Evolutionary conservation across 2,888 invertebrate species (phyloP).

Genomic region (Oxystoma pomonae): DNA sequence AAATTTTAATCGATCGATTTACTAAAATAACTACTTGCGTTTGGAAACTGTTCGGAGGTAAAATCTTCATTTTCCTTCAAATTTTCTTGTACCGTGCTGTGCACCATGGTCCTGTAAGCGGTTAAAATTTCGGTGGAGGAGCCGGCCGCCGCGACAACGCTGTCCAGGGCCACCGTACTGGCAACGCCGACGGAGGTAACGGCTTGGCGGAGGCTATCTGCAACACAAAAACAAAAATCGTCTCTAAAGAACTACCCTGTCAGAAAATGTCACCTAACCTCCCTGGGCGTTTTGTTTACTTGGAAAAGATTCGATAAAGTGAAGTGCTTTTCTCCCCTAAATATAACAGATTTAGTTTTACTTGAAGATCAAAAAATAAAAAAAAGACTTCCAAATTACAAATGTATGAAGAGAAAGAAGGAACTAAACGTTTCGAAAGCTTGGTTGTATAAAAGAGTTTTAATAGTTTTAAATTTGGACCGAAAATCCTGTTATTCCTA

Average conservation of each 20-base stretch:
- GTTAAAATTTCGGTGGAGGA: conserved; percentile 50
- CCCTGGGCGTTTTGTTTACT: too few species aligned
- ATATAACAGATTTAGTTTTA: too few species aligned
- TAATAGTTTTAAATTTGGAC: too few species aligned
- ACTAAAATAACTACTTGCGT: conserved; percentile 43
- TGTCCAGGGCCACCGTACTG: conserved; percentile 47
- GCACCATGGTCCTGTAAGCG: conserved; percentile 53
- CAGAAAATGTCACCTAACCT: neutral
- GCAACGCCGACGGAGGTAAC: conserved; percentile 52
- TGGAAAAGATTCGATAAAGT: too few species aligned
- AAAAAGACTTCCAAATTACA: too few species aligned
- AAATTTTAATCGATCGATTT: neutral
- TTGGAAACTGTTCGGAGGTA: conserved; percentile 45
- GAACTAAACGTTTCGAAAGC: too few species aligned
- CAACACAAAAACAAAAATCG: conserved; percentile 12
- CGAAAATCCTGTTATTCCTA: too few species aligned
- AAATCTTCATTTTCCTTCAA: conserved; percentile 50
- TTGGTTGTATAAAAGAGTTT: too few species aligned
- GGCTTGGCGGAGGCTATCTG: conserved; percentile 47
- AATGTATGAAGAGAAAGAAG: too few species aligned
- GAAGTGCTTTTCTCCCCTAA: too few species aligned
- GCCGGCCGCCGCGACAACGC: conserved; percentile 50
- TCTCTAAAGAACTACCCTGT: neutral
- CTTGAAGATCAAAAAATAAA: too few species aligned
- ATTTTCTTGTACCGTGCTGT: conserved; percentile 47